These are phyloP conservation scores for Solenopsis fugax DNA, from an alignment of 1,140 invertebrate species.

Conservation along the genomic window DNA sequence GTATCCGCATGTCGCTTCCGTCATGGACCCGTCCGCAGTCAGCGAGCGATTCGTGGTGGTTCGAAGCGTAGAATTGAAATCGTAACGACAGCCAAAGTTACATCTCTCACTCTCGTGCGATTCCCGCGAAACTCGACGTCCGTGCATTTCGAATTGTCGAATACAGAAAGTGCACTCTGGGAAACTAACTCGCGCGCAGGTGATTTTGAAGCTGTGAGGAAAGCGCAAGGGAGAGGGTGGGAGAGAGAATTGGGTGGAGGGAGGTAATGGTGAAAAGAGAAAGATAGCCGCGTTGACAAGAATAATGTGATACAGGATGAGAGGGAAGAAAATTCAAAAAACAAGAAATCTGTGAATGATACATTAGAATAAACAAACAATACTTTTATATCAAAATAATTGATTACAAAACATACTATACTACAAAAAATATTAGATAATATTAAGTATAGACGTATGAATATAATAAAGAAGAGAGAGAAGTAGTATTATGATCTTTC, in stretches of 20 bases:
- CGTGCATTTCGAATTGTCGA: constrained; percentile 54
- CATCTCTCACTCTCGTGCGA: constrained; percentile 36
- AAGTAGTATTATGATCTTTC: too few species aligned
- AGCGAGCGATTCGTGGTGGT: constrained; percentile 44
- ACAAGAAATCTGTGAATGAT: background rate
- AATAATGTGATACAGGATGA: constrained; percentile 4
- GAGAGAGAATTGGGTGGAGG: background rate
- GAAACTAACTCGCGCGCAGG: constrained; percentile 52
- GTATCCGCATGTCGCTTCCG: constrained; percentile 46
- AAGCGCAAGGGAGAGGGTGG: background rate
- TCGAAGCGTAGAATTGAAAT: constrained; percentile 57
- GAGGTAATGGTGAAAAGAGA: constrained; percentile 5
- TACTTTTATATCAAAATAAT: constrained; percentile 9
- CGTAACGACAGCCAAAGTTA: constrained; percentile 60
- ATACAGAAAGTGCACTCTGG: constrained; percentile 50
- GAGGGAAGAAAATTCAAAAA: background rate
- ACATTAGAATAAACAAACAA: background rate
- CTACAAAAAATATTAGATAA: background rate
- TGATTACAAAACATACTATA: too few species aligned
- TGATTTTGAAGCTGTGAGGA: constrained; percentile 49
- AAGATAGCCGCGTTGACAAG: background rate
- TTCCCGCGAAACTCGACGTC: constrained; percentile 50
- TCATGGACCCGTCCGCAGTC: constrained; percentile 40
- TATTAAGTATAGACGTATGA: background rate
- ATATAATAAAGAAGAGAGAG: background rate